phyloP scores from a whole-genome alignment of 2,888 invertebrate genomes.

The Thalpophila matura region DNA sequence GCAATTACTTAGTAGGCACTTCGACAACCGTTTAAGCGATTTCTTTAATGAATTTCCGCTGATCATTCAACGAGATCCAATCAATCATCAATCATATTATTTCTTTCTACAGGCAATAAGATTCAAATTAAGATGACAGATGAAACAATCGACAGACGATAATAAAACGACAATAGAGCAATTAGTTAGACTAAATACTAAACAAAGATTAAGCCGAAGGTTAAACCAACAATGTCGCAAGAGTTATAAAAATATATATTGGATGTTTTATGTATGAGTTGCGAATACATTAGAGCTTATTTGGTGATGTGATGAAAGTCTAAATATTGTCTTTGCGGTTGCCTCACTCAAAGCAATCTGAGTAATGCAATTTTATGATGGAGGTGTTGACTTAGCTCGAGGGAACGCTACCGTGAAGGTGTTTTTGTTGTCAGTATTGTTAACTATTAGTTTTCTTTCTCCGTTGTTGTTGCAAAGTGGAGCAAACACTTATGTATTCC shows the following conservation, averaged over 20 bases:
- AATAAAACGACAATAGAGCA: slow-evolving; percentile 75
- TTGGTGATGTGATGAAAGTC: slow-evolving; percentile 80
- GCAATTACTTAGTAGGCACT: slow-evolving; percentile 57
- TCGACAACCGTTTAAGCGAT: slow-evolving; percentile 23
- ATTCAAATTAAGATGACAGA: slow-evolving; percentile 41
- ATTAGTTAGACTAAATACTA: slow-evolving; percentile 80
- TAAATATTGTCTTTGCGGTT: slow-evolving; percentile 79
- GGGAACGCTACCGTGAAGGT: slow-evolving; percentile 63
- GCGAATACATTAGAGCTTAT: slow-evolving; percentile 78
- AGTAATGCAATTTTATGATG: slow-evolving; percentile 72
- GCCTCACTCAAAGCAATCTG: slow-evolving; percentile 71
- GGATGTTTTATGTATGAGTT: slow-evolving; percentile 71
- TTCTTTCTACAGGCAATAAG: slow-evolving; percentile 11
- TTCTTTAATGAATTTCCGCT: slow-evolving; percentile 58
- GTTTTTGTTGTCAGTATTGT: slow-evolving; percentile 64
- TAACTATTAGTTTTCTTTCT: slow-evolving; percentile 55
- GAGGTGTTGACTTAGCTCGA: slow-evolving; percentile 70
- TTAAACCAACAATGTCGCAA: slow-evolving; percentile 67
- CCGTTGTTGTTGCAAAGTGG: slow-evolving; percentile 42
- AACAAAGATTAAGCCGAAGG: slow-evolving; percentile 78
- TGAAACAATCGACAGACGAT: slow-evolving; percentile 51
- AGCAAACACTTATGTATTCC: slow-evolving; percentile 56
- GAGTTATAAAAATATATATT: slow-evolving; percentile 60
- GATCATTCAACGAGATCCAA: slow-evolving; percentile 35
- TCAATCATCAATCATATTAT: slow-evolving; percentile 49